Evolutionary conservation across 2,797 vertebrate species (phyloP), one percentile per base, ranked within the genome.

Genomic region (Atherinosoma microstoma): DNA sequence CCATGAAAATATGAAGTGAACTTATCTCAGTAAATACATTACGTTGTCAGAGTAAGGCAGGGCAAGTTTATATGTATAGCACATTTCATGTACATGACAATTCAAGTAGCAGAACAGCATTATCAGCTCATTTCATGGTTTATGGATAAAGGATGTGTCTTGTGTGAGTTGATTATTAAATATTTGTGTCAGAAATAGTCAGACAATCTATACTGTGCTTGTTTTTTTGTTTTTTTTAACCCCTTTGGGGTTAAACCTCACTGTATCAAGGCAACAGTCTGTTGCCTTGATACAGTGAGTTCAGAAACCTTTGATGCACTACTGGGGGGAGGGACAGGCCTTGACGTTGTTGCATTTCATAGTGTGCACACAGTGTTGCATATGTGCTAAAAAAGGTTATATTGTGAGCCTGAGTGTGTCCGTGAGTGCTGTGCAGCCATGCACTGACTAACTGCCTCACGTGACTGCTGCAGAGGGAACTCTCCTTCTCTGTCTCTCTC

Each of bases 391-490:
- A 45, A 79, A 64, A 67, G 69, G 69, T 75, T 65, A 78, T 20
- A 49, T 35, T 24, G 4, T 47, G 27, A 63, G 57, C 35, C 47
- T 27, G 58, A 62, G 61, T 58, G 29, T 75, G 66, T 78, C 10
- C 67, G 13, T 83, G 56, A 69, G 38, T 54, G 58, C 72, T 72
- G 74, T 69, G 75, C 81, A 80, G 62, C 60, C 78, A 75, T 67
- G 75, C 61, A 18, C 67, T 76, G 75, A 73, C 66, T 78, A 62
- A 76, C 73, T 20, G 57, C 73, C 67, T 76, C 86, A 59, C 67
- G 73, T 83, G 12, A 82, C 78, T 72, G 66, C 78, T 67, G 76
- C 69, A 77, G 42, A 56, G 38, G 22, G 18, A 64, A 4, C 29
- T 56, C 6, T 30, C 47, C 54, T 57, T 49, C 18, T 35, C 5